Percentiles rank a stretch among this genome's conserved stretches.
Evolutionary conservation across 2,797 vertebrate genomes (phyloP).

Genomic region (Pseudopleuronectes americanus): DNA sequence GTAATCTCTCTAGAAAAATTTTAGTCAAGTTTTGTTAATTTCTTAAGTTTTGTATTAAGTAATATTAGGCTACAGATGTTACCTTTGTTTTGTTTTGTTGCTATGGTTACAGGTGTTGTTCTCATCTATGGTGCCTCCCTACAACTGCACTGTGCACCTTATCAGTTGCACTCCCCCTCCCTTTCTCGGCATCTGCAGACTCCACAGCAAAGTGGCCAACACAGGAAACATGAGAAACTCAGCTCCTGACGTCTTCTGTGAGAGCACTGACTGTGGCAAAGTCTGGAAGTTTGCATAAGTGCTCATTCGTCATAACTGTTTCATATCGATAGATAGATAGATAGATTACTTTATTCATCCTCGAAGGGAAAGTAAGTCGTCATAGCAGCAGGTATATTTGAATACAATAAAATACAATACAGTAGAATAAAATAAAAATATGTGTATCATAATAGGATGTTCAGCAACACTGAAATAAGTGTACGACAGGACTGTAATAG

Average conservation of each 20-base stretch:
- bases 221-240: background rate
- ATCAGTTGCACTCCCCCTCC: too few relatives aligned
- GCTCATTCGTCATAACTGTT: constrained; percentile 2
- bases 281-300: background rate
- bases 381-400: too few relatives aligned
- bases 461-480: background rate
- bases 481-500: constrained; percentile 8
- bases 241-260: too few relatives aligned
- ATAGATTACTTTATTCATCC: too few relatives aligned
- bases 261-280: background rate
- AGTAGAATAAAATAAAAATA: too few relatives aligned
- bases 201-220: too few relatives aligned
- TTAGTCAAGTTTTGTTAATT: background rate
- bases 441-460: background rate
- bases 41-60: background rate
- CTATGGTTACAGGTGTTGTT: background rate
- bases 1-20: background rate
- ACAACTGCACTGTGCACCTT: too few relatives aligned
- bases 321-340: too few relatives aligned
- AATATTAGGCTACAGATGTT: background rate
- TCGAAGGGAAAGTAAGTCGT: too few relatives aligned
- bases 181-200: too few relatives aligned
- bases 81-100: background rate
- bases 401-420: too few relatives aligned
- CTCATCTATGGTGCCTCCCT: background rate